Base-by-base conservation (phyloP, 1,140 invertebrate species). In the Periplaneta americana region DNA sequence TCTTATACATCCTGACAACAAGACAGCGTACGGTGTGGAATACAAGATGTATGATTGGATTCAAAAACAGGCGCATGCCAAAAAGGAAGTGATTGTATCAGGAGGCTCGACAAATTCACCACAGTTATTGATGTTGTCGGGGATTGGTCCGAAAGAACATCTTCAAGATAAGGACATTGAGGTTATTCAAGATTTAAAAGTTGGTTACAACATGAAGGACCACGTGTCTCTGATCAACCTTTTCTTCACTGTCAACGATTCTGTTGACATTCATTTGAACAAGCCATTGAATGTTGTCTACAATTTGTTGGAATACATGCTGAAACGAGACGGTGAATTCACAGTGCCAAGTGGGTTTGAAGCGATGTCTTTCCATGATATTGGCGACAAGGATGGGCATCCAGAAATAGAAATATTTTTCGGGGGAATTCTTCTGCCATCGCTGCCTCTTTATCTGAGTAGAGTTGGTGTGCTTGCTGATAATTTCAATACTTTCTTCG, bases 271-370 rank as follows among this genome's bases (percentile, higher is more conserved):
- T 11, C 33, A 34, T 9, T 18, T 28, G 33, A 39, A 66, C 36
- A 6, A 83, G 0, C 33, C 36, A 31, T 6, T 78, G 77, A 78
- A 78, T n/a, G 74, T 82, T 2, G 48, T 89, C 0, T 34, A 90
- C 0, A 84, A 89, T 6, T 34, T 78, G n/a, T 2, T 78, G 32
- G 35, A 78, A 22, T 78, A 78, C 34, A n/a, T 36, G 32, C n/a
- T 2, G 4, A 36, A 90, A 22, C 91, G 90, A 82, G 88, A 89
- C 81, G 95, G 95, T 31, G 95, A 95, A 0, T 85, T 96, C 31
- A 92, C 95, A 0, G 89, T 95, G 9, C 92, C 96, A 0, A 96
- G 96, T n/a, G 95, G 94, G 0, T 94, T 93, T 81, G 96, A 98
- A 87, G 95, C 93, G 0, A 86, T 97, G 0, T 91, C 92, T 4